Evolutionary conservation across 2,888 invertebrate species (phyloP).

Genomic region (Tyria jacobaeae): DNA sequence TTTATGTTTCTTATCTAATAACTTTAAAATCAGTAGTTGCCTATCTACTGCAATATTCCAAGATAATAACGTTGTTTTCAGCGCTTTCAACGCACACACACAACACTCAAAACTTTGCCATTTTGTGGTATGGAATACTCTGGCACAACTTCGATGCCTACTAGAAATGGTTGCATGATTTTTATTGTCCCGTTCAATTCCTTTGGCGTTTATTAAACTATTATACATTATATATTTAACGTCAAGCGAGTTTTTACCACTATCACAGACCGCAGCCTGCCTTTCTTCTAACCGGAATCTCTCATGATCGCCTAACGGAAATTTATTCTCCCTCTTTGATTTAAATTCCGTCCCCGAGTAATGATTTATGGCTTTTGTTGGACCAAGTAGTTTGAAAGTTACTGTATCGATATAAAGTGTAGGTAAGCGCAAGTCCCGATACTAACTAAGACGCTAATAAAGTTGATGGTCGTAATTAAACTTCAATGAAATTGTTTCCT

Average conservation of each 20-base stretch:
- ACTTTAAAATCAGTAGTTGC: no score
- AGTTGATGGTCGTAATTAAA: not conserved
- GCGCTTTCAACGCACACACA: no score
- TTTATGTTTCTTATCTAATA: no score
- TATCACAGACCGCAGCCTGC: slow-evolving; percentile 34
- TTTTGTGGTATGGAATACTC: no score
- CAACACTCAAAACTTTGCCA: no score
- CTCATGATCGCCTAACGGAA: slow-evolving; percentile 60
- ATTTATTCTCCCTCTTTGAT: slow-evolving; percentile 64
- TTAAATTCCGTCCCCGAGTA: slow-evolving; percentile 55
- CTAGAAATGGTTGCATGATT: not conserved
- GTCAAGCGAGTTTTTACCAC: slow-evolving; percentile 38
- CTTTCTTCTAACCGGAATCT: slow-evolving; percentile 49
- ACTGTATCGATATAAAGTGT: slow-evolving; percentile 6
- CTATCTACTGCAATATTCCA: no score
- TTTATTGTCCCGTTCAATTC: not conserved
- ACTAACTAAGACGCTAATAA: not conserved
- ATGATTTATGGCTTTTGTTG: slow-evolving; percentile 56
- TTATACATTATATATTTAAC: slow-evolving; percentile 28
- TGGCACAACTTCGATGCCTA: no score
- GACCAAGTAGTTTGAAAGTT: slow-evolving; percentile 31
- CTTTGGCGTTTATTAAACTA: not conserved
- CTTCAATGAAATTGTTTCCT: no score
- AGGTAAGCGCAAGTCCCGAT: not conserved
- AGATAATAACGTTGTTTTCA: no score